Conservation (phyloP, 2,113 vertebrate species). For the Platycercus adscitus region DNA sequence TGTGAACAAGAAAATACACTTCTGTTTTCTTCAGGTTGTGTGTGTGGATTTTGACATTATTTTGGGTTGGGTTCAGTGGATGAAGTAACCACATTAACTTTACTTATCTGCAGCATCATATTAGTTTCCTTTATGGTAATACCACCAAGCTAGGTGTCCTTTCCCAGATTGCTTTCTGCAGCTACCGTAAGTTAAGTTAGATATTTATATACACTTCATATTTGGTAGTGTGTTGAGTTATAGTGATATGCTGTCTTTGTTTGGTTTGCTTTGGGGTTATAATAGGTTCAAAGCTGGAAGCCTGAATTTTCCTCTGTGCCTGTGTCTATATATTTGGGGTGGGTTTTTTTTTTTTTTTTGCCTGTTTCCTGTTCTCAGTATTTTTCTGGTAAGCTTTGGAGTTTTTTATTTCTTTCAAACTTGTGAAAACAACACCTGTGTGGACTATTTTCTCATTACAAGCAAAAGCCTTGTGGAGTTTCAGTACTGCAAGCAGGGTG, state of each 20-base stretch:
- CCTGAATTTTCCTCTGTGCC: neutral
- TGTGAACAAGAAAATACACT: neutral
- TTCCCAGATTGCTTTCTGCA: neutral
- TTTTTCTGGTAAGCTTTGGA: neutral
- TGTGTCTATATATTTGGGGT: neutral
- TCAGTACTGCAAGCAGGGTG: neutral
- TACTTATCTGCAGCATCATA: neutral
- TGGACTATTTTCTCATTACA: neutral
- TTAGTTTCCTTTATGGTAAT: neutral
- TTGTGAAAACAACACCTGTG: neutral
- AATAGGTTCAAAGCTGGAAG: neutral
- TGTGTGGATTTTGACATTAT: neutral
- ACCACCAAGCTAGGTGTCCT: neutral
- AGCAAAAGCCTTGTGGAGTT: neutral
- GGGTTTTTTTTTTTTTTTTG: no score
- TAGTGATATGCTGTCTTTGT: neutral
- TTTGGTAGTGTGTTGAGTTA: neutral
- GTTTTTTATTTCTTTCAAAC: neutral
- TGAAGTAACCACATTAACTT: neutral
- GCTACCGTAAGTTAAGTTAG: fast-evolving
- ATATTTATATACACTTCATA: neutral
- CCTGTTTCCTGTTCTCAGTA: neutral
- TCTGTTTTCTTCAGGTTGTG: neutral
- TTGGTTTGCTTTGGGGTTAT: neutral
- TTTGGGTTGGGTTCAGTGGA: neutral